Base-by-base conservation (phyloP, 2,113 vertebrate genomes). In the Sceloporus undulatus region DNA sequence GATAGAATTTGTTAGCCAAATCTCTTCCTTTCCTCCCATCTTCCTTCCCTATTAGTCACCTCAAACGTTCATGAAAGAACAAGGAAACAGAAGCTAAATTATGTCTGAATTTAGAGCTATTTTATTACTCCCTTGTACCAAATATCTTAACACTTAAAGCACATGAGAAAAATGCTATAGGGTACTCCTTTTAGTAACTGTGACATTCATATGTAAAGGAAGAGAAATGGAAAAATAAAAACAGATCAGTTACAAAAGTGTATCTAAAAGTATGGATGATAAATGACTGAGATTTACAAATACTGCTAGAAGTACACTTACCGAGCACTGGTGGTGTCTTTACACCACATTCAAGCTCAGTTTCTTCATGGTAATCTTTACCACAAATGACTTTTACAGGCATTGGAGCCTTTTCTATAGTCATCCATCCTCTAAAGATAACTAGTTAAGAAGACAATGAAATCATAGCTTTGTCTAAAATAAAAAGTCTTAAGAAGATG, bases 1-100 rank as follows among this genome's bases (percentile, higher is more conserved):
- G 85, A 88, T 9, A 91, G 89, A 59, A 85, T 85, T 91, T 88
- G 10, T 90, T 91, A 94, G 68, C 52, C 59, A 89, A 88, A 92
- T 85, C 29, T 23, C 1, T 59, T 70, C 6, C 84, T 84, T 89
- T 90, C 59, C 89, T 38, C 89, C 38, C 70, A 75, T 85, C 75
- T 79, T 88, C 23, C 19, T 80, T 91, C n/a, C 62, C n/a, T 90
- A 85, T 88, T 54, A 85, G 9, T 82, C 56, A 87, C 90, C 21
- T 9, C 71, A 81, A 87, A 73, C 5, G 89, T 0, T 4, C 82
- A 88, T 88, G 79, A 92, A 82, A 70, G 38, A 92, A 93, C 91
- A 27, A 52, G 76, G 89, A 95, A 90, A n/a, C 38, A 82, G 70
- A 21, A 87, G 16, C 3, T 91, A 90, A 93, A 92, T 85, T 90